Evolutionary conservation across 2,113 vertebrate genomes (phyloP), one percentile per base, ranked within the genome.

Genomic region (Pseudorasbora parva): DNA sequence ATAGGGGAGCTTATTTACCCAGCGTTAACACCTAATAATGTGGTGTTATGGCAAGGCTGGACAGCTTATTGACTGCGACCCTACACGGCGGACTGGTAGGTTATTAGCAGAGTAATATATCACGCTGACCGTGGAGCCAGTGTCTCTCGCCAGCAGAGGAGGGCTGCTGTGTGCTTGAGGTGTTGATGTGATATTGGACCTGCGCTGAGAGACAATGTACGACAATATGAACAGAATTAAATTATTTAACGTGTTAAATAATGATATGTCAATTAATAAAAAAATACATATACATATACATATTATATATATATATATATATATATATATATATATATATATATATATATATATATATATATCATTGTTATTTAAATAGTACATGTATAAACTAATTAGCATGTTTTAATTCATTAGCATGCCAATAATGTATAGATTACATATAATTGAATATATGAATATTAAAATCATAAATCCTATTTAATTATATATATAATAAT

Each of bases 11-110:
- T 77, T 86, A 72, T 62, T 78, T 78, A 77, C 68, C 11, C 69
- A 78, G 68, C 21, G 15, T 82, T 84, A 81, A 86, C 72, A 78
- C 78, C 49, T 84, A 57, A 88, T 83, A 75, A 74, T 33, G 56
- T 64, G 19, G 30, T 84, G 77, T 84, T 84, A 66, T 74, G 73
- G 78, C 25, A 78, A 30, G 47, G 43, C 21, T 33, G 77, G 81
- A 51, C 71, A 25, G 60, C 71, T 85, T 82, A 85, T 60, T 79
- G 77, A 81, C 87, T 84, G 62, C 19, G 25, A 66, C 43, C 3
- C 71, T 83, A 57, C 68, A 62, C 56, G 47, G 71, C 25, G 25
- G 77, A 47, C 25, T 19, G 33, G 33, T 76, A 49, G 49, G 71
- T 76, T 80, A 83, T 79, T 83, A 45, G 68, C 49, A 33, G 75